Evolutionary conservation across 1,140 invertebrate species (phyloP).

Genomic region (Cylas formicarius): DNA sequence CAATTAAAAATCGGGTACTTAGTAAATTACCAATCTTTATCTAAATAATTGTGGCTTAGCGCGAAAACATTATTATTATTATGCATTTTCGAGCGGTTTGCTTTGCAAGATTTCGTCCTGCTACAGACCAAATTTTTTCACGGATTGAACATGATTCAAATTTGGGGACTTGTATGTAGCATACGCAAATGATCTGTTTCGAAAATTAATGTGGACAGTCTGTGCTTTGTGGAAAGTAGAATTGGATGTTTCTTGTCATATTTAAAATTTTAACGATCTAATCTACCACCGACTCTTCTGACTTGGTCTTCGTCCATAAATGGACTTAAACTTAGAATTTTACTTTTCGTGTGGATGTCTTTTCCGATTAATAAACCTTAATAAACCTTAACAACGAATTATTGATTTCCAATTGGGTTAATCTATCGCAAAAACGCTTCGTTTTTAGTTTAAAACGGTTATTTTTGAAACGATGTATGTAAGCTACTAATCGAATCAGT

Average conservation of each 20-base stretch:
- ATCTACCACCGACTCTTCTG: conserved; percentile 40
- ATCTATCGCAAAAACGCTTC: neutral
- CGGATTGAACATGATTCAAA: conserved; percentile 1
- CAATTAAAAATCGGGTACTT: too few species aligned
- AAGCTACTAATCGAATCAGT: conserved; percentile 3
- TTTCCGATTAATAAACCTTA: conserved; percentile 1
- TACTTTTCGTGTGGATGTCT: conserved; percentile 1
- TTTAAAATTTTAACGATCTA: conserved; percentile 26
- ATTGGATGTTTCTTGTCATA: conserved; percentile 5
- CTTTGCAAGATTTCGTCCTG: neutral
- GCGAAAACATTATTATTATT: neutral
- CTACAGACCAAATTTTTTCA: neutral
- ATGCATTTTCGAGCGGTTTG: conserved; percentile 1
- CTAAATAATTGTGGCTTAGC: neutral
- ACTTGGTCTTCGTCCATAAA: conserved; percentile 37
- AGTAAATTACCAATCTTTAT: too few species aligned
- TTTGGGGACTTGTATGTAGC: conserved; percentile 4
- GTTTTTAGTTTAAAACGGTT: conserved; percentile 1
- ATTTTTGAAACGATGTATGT: neutral
- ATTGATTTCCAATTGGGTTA: neutral
- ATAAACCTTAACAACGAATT: neutral
- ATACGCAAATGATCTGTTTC: neutral
- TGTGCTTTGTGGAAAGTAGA: conserved; percentile 2
- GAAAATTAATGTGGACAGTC: conserved; percentile 2
- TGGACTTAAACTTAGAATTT: conserved; percentile 10